These are phyloP conservation scores for Buathra laborator DNA, from an alignment of 2,888 invertebrate species.

Conservation along the genomic window DNA sequence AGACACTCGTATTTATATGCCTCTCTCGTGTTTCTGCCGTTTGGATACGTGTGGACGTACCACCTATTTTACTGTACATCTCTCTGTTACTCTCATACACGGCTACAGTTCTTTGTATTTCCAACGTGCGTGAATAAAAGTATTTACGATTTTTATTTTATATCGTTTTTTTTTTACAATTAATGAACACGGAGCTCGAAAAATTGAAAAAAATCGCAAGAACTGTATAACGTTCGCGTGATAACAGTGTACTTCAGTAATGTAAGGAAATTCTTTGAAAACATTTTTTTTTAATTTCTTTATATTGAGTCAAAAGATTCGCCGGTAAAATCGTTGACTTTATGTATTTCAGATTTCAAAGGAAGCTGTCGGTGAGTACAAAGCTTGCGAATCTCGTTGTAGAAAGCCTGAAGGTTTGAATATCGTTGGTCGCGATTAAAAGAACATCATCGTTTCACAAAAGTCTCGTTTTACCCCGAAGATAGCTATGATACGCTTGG, in stretches of 20 bases:
- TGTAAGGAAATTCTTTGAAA: too few relatives aligned
- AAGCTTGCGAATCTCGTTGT: conserved; percentile 2
- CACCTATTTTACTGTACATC: conserved; percentile 20
- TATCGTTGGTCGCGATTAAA: conserved; percentile 56
- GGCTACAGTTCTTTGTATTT: conserved; percentile 3
- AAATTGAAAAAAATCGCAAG: too few relatives aligned
- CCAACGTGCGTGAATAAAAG: neutral
- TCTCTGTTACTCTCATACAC: neutral
- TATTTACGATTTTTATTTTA: neutral
- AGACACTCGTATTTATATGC: conserved; percentile 81
- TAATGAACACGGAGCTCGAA: too few relatives aligned
- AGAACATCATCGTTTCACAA: conserved; percentile 55
- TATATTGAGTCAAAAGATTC: too few relatives aligned
- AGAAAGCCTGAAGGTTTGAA: conserved; percentile 16
- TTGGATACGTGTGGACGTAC: conserved; percentile 32
- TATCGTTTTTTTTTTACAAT: too few relatives aligned
- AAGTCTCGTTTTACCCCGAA: conserved; percentile 31
- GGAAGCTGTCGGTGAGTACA: conserved; percentile 8
- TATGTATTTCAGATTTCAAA: neutral
- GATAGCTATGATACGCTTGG: conserved; percentile 34
- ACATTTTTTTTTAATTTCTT: too few relatives aligned
- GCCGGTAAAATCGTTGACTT: neutral
- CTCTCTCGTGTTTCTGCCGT: conserved; percentile 72
- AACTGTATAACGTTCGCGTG: too few relatives aligned
- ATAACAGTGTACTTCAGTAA: too few relatives aligned